Evolutionary conservation across 2,888 invertebrate genomes (phyloP), one percentile per base, ranked within the genome.

Genomic region (Epinotia demarniana): DNA sequence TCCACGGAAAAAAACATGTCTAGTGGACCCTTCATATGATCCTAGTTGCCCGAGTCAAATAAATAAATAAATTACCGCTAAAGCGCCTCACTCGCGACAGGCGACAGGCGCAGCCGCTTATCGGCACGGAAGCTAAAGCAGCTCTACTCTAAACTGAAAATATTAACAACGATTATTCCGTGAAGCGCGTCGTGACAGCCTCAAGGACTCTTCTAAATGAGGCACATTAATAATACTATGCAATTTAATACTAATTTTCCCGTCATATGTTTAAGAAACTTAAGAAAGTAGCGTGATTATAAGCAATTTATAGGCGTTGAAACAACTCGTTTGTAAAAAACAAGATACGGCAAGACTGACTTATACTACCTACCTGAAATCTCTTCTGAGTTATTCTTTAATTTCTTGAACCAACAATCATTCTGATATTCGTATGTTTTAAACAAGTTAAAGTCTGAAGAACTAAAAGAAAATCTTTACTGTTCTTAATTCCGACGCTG

Each of bases 51-150:
- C 1, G 33, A 33, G 6, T 6, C 33, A 33, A 33, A 33, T 6
- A 33, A 33, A 33, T 33, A 33, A 33, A 33, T 27, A 27, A 27
- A 27, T 53, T 53, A 53, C 53, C 57, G 55, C 23, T 57, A 18
- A 4, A 61, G 78, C 76, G 76, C 75, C 3, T 81, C 19, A 75
- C 78, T 85, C 83, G 78, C 4, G 77, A 83, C 83, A 78, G 77
- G 60, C 79, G 55, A 18, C 46, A 69, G 72, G 77, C 60, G 71
- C 33, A 76, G 74, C 79, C 66, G 79, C 80, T 84, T 86, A 87
- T 82, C 83, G 79, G 84, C 87, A 89, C 87, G 88, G 83, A 87
- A 81, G 57, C 81, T 76, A 78, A 81, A 60, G 66, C 64, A 80
- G 73, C 78, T 72, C 71, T 71, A 75, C 78, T 80, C 80, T 78